Conservation (phyloP, 2,113 vertebrate genomes). For the Odontophorus gujanensis region DNA sequence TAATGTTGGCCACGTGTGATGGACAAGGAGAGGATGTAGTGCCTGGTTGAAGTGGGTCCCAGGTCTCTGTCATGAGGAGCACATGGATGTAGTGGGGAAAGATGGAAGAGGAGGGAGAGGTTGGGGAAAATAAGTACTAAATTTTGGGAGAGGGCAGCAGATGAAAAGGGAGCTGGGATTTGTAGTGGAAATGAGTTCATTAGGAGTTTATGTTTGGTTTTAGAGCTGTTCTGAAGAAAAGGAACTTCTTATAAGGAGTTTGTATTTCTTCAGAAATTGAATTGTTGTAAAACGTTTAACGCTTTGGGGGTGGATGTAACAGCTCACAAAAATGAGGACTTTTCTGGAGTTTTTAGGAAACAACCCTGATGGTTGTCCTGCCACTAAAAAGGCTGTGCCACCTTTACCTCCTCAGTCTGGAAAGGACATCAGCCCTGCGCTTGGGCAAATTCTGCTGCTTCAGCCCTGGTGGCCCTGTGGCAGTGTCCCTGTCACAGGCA, state of each 20-base stretch:
- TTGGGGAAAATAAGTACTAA: accelerated
- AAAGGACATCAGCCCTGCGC: background rate
- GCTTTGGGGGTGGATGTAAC: background rate
- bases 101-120: background rate
- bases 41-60: background rate
- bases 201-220: background rate
- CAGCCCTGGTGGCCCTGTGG: background rate
- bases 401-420: background rate
- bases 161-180: background rate
- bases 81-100: background rate
- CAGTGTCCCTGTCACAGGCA: background rate
- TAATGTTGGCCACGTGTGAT: background rate
- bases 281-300: background rate
- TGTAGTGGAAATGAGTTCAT: background rate
- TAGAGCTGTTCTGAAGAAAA: constrained; percentile 9
- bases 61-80: background rate
- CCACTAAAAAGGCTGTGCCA: background rate
- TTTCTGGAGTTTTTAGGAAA: background rate
- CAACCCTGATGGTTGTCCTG: background rate
- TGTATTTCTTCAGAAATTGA: background rate
- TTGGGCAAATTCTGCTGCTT: background rate
- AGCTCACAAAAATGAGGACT: background rate
- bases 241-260: background rate
- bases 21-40: background rate
- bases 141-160: background rate